These are phyloP conservation scores for Pogoniulus pusillus DNA, from an alignment of 2,797 vertebrate species.

Conservation along the genomic window DNA sequence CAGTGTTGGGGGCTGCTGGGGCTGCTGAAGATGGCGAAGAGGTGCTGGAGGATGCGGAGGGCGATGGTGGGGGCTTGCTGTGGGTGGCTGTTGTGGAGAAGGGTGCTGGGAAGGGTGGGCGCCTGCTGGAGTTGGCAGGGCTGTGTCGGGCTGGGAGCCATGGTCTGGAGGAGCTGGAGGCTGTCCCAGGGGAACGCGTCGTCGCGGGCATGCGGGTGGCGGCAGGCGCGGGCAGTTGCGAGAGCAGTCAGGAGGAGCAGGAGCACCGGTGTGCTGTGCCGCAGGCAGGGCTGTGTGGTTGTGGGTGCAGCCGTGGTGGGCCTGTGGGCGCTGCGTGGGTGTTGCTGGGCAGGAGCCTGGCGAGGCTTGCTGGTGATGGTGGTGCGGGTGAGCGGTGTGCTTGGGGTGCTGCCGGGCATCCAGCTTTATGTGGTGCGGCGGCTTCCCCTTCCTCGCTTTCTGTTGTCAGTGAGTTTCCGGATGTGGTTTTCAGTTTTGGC, in stretches of 20 bases:
- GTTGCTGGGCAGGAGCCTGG: not conserved
- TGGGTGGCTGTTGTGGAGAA: not conserved
- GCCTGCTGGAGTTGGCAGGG: not conserved
- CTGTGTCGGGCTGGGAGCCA: not conserved
- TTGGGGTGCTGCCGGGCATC: not conserved
- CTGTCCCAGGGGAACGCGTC: not conserved
- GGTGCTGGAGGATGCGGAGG: not conserved
- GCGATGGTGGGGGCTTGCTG: not conserved
- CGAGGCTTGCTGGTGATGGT: too few species aligned
- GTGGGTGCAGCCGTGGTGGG: not conserved
- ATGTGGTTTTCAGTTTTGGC: not conserved
- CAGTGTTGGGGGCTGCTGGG: rapidly evolving
- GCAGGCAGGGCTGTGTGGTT: not conserved
- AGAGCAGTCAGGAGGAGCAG: not conserved
- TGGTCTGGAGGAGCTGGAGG: not conserved
- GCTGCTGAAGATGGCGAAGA: not conserved
- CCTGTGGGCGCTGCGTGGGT: not conserved
- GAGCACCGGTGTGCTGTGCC: not conserved
- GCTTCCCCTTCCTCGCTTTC: too few species aligned
- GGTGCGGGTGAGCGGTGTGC: not conserved
- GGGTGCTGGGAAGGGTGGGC: not conserved
- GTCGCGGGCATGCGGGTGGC: rapidly evolving
- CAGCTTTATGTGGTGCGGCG: too few species aligned
- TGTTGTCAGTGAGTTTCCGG: not conserved
- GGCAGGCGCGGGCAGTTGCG: not conserved